phyloP scores from a whole-genome alignment of 92 coral and sea anemone genomes.

The Bergia puertoricense region DNA sequence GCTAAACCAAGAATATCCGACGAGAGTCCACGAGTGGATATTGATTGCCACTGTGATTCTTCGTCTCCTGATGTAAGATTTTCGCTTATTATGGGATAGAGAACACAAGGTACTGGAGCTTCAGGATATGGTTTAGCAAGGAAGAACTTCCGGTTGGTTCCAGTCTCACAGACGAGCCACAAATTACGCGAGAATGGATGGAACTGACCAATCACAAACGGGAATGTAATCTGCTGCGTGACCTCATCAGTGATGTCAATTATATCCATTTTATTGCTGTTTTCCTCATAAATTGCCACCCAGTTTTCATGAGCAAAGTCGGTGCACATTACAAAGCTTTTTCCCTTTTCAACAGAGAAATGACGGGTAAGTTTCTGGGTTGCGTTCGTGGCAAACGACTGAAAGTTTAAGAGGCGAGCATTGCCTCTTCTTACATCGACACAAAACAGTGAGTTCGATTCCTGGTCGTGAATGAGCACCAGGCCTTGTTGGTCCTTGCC shows the following conservation, averaged over 20 bases:
- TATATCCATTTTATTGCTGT: constrained; percentile 85
- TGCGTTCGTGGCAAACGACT: constrained; percentile 76
- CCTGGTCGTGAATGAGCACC: constrained; percentile 84
- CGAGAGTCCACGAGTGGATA: constrained; percentile 80
- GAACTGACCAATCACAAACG: constrained; percentile 93
- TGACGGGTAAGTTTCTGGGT: constrained; percentile 88
- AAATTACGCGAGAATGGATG: constrained; percentile 91
- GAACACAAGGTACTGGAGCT: constrained; percentile 87
- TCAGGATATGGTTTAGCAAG: constrained; percentile 84
- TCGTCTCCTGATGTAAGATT: constrained; percentile 41
- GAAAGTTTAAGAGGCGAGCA: constrained; percentile 65
- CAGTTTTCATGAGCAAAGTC: constrained; percentile 80
- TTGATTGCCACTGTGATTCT: constrained; percentile 65
- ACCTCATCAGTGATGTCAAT: constrained; percentile 67
- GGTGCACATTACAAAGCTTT: constrained; percentile 59
- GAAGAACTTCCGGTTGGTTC: constrained; percentile 85
- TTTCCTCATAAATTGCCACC: constrained; percentile 73
- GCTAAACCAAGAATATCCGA: constrained; percentile 58
- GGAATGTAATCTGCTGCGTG: constrained; percentile 86
- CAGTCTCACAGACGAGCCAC: constrained; percentile 96
- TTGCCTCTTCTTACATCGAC: constrained; percentile 65
- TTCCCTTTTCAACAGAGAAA: constrained; percentile 73
- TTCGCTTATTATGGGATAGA: constrained; percentile 73
- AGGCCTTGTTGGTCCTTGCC: constrained; percentile 80
- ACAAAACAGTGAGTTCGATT: constrained; percentile 67